These are phyloP conservation scores for Heliconius ismenius DNA, from an alignment of 2,888 invertebrate genomes.

Conservation along the genomic window DNA sequence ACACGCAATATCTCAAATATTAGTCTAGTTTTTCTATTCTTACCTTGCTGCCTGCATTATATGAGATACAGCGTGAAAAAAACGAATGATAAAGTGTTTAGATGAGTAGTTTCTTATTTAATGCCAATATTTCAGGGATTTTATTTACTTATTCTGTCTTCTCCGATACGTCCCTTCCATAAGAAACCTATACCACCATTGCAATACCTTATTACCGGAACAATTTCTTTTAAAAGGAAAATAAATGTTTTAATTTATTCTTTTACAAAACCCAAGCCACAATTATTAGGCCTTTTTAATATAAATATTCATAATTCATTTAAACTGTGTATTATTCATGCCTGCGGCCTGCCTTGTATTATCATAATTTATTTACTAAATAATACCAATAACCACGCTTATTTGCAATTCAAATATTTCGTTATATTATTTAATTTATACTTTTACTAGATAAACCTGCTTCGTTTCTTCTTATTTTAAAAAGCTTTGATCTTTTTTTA, in stretches of 20 bases:
- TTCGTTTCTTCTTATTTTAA: not conserved
- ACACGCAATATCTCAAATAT: no score
- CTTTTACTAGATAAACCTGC: not conserved
- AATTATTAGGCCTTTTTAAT: constrained; percentile 18
- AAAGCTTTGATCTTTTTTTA: not conserved
- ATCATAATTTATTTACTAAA: constrained; percentile 27
- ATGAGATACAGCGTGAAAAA: not conserved
- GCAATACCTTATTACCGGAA: not conserved
- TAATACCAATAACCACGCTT: constrained; percentile 15
- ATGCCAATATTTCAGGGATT: not conserved
- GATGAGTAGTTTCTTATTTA: not conserved
- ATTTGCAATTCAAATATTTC: constrained; percentile 27
- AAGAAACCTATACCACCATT: not conserved
- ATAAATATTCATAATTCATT: constrained; percentile 20
- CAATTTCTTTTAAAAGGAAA: not conserved
- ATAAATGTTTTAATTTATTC: not conserved
- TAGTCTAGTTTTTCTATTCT: no score
- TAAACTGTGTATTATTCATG: constrained; percentile 21
- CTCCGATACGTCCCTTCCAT: no score
- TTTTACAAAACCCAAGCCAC: constrained; percentile 19
- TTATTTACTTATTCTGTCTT: not conserved
- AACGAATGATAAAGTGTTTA: not conserved
- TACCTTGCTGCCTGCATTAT: no score
- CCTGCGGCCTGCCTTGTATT: constrained; percentile 22
- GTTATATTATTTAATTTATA: constrained; percentile 13